Percentiles rank a stretch among this genome's conserved stretches.
Conservation (phyloP, 2,113 vertebrate genomes). For the Platichthys stellatus region DNA sequence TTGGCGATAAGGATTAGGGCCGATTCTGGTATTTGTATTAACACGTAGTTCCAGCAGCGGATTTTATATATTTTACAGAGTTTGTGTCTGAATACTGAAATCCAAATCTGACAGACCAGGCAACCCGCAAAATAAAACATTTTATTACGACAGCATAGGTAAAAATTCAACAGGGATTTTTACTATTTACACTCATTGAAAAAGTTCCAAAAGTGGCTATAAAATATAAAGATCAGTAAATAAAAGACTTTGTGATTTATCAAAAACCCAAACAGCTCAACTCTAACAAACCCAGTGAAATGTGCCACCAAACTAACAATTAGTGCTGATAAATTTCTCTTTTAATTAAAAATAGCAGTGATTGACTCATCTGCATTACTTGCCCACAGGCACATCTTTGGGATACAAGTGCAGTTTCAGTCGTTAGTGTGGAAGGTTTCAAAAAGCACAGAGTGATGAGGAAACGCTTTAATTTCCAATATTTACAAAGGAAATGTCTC, state of each 20-base stretch:
- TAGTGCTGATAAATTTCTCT: slow-evolving; percentile 45
- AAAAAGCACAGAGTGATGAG: slow-evolving; percentile 4
- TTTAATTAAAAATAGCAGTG: slow-evolving; percentile 40
- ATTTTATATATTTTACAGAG: too few relatives aligned
- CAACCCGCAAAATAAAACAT: slow-evolving; percentile 61
- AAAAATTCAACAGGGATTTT: slow-evolving; percentile 45
- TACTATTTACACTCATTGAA: slow-evolving; percentile 41
- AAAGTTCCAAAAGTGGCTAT: slow-evolving; percentile 31
- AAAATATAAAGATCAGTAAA: slow-evolving; percentile 42
- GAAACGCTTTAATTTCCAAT: slow-evolving; percentile 10
- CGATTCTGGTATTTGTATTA: too few relatives aligned
- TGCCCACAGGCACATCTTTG: slow-evolving; percentile 46
- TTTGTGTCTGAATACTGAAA: too few relatives aligned
- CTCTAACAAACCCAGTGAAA: slow-evolving; percentile 40
- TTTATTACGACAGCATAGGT: slow-evolving; percentile 55
- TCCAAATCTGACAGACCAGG: slow-evolving; percentile 1
- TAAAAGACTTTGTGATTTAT: slow-evolving; percentile 29
- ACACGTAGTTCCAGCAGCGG: too few relatives aligned
- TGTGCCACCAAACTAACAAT: slow-evolving; percentile 32
- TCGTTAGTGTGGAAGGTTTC: slow-evolving; percentile 49
- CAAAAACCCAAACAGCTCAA: slow-evolving; percentile 24
- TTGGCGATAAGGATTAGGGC: too few relatives aligned
- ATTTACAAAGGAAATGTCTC: slow-evolving; percentile 22
- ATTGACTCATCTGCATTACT: slow-evolving; percentile 21
- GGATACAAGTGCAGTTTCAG: slow-evolving; percentile 70